These are phyloP conservation scores for Tragelaphus scriptus DNA, from an alignment of 2,113 vertebrate species.

Conservation along the genomic window DNA sequence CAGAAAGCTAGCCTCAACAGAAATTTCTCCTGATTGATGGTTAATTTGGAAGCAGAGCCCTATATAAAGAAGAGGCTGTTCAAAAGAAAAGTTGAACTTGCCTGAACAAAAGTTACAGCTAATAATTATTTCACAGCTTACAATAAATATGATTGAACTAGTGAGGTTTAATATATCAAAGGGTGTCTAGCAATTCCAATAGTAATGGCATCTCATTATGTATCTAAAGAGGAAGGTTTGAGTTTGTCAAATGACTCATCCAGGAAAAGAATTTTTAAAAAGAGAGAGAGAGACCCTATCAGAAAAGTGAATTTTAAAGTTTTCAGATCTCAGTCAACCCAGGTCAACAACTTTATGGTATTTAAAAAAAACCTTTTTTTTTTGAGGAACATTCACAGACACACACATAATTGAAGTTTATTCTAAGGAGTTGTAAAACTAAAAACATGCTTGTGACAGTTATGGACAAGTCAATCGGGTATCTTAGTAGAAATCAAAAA, in stretches of 20 bases:
- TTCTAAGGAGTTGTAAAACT: not conserved
- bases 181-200: not conserved
- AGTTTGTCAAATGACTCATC: not conserved
- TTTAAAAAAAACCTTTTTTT: not conserved
- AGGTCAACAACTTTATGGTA: not conserved
- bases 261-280: not conserved
- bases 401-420: not conserved
- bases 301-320: not conserved
- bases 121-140: not conserved
- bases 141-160: not conserved
- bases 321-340: not conserved
- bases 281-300: not conserved
- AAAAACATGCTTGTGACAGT: not conserved
- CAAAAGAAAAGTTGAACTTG: constrained; percentile 1
- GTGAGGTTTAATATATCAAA: not conserved
- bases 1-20: constrained; percentile 21
- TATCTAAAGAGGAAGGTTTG: not conserved
- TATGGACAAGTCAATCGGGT: not conserved
- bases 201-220: not conserved
- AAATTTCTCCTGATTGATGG: not conserved
- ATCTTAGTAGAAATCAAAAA: not conserved
- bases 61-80: not conserved
- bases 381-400: not conserved
- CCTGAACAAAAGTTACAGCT: not conserved
- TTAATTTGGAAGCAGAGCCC: not conserved